phyloP scores from a whole-genome alignment of 2,797 vertebrate species.

The Phrynocephalus guinanensis region DNA sequence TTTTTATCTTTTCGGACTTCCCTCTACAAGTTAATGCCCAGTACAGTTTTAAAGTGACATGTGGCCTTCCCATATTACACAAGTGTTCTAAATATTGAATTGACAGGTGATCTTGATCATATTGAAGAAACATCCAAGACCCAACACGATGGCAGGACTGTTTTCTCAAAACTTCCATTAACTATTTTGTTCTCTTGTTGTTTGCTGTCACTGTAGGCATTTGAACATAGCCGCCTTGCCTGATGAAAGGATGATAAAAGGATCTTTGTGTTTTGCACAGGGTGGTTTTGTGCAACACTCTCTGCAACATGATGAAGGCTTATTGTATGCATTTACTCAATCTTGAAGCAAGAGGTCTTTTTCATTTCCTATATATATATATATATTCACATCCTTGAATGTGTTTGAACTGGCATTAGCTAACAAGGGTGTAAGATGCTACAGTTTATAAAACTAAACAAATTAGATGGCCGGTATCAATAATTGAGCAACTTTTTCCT shows the following conservation, averaged over 20 bases:
- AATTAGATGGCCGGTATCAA: conserved; percentile 39
- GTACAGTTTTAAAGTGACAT: neutral
- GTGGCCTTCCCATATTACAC: neutral
- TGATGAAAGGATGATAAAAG: conserved; percentile 13
- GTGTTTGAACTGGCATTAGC: conserved; percentile 35
- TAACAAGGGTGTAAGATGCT: conserved; percentile 48
- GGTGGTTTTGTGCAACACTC: neutral
- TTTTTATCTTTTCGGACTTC: neutral
- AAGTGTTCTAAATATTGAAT: neutral
- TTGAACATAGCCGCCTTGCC: conserved; percentile 34
- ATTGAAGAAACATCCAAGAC: neutral
- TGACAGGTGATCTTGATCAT: conserved; percentile 21
- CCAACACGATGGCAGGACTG: neutral
- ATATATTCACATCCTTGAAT: neutral
- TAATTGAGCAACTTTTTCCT: conserved; percentile 49
- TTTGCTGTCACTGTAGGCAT: neutral
- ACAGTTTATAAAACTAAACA: conserved; percentile 51
- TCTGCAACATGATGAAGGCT: conserved; percentile 19
- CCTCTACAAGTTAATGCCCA: neutral
- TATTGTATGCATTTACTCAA: conserved; percentile 25
- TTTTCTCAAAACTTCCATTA: conserved; percentile 31
- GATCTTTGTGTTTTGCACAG: neutral
- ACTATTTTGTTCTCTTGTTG: neutral
- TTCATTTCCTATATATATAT: neutral
- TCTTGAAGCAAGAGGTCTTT: conserved; percentile 24